Percentiles rank a stretch among this genome's conserved stretches.
Evolutionary conservation across 1,140 invertebrate species (phyloP).

Genomic region (Plutomurus gul): DNA sequence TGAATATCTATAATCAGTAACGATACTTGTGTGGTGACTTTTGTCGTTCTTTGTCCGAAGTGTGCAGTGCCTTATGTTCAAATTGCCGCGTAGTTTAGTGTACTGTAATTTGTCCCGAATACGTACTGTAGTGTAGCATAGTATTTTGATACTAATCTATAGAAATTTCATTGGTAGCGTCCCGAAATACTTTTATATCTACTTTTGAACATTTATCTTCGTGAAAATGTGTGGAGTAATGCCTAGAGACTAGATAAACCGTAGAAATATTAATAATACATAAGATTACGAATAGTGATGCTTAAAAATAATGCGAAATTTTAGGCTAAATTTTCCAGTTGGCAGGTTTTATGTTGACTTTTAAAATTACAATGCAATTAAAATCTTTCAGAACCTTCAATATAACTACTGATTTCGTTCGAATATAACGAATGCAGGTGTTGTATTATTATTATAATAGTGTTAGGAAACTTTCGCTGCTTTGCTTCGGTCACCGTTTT

Average conservation of each 20-base stretch:
- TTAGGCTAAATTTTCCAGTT: no score
- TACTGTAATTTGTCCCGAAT: neutral
- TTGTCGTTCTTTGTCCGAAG: conserved; percentile 21
- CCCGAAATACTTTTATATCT: no score
- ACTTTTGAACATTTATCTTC: no score
- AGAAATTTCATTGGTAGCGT: no score
- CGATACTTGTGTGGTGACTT: neutral
- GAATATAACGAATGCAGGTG: neutral
- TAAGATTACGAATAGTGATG: no score
- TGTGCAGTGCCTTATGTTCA: conserved; percentile 49
- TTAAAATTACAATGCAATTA: no score
- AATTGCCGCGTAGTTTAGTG: neutral
- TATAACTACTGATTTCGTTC: neutral
- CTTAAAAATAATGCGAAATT: no score
- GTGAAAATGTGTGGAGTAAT: no score
- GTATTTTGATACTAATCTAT: neutral
- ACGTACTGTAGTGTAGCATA: neutral
- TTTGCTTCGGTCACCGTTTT: conserved; percentile 23
- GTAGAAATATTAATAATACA: no score
- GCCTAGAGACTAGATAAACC: no score
- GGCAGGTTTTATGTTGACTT: no score
- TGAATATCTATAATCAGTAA: neutral
- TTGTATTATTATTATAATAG: neutral
- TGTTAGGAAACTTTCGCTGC: neutral
- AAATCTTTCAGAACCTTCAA: no score